Evolutionary conservation across 2,113 vertebrate species (phyloP).

Genomic region (Pterophyllum scalare): DNA sequence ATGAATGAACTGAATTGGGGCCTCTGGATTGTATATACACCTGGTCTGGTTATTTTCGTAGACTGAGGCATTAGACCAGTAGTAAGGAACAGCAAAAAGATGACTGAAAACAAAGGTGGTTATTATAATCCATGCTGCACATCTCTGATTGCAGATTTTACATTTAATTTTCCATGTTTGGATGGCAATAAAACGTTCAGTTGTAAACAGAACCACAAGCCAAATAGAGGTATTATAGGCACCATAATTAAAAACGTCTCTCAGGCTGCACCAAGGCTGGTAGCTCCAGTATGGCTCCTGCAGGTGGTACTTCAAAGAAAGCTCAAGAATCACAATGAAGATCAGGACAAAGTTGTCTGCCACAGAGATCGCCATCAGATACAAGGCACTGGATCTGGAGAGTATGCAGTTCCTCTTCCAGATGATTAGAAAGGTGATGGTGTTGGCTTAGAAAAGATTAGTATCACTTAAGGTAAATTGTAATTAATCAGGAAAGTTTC

Average conservation of each 20-base stretch:
- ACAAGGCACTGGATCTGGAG: conserved; percentile 73
- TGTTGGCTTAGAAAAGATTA: conserved; percentile 65
- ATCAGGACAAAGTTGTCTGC: conserved; percentile 74
- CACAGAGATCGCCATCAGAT: conserved; percentile 77
- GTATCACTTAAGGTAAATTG: background rate
- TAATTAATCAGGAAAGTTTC: background rate
- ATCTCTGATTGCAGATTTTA: conserved; percentile 58
- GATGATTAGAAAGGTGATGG: conserved; percentile 75
- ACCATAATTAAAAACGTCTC: conserved; percentile 74
- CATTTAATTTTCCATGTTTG: conserved; percentile 60
- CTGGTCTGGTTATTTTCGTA: conserved; percentile 40
- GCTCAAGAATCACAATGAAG: conserved; percentile 71
- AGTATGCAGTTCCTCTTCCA: conserved; percentile 76
- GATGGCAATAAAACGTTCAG: conserved; percentile 71
- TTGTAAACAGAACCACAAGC: conserved; percentile 76
- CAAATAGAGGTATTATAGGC: conserved; percentile 71
- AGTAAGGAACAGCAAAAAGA: conserved; percentile 68
- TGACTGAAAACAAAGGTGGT: conserved; percentile 56
- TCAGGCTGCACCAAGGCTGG: conserved; percentile 70
- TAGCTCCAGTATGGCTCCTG: conserved; percentile 69
- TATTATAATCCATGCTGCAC: conserved; percentile 52
- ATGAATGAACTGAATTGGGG: conserved; percentile 52
- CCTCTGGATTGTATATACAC: conserved; percentile 64
- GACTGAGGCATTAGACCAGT: conserved; percentile 73
- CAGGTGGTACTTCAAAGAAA: conserved; percentile 63